Evolutionary conservation across 2,797 vertebrate species (phyloP).

Genomic region (Bovichtus diacanthus): DNA sequence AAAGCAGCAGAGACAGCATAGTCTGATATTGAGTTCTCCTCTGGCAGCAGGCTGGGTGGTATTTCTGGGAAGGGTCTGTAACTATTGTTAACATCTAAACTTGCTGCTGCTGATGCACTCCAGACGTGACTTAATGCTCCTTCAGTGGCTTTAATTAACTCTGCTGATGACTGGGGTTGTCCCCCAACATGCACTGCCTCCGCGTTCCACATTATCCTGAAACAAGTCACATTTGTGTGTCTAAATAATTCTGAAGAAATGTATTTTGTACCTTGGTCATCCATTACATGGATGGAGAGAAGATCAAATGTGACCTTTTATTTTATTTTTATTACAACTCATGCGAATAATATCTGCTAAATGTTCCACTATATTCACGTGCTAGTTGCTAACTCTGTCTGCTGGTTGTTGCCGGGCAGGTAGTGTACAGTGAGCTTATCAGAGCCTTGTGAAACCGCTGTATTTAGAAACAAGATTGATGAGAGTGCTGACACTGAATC

Average conservation of each 20-base stretch:
- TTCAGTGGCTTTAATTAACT: constrained; percentile 57
- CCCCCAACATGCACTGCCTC: constrained; percentile 16
- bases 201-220: constrained; percentile 49
- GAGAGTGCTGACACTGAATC: neutral
- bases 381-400: neutral
- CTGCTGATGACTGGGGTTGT: constrained; percentile 20
- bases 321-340: too few relatives aligned
- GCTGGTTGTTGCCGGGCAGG: neutral
- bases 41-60: constrained; percentile 43
- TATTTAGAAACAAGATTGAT: neutral
- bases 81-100: constrained; percentile 58
- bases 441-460: neutral
- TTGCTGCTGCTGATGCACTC: constrained; percentile 27
- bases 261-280: neutral
- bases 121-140: constrained; percentile 65
- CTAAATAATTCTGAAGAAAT: neutral
- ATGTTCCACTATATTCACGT: neutral
- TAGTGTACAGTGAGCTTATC: neutral
- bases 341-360: neutral
- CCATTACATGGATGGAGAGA: too few relatives aligned
- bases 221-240: constrained; percentile 2
- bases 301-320: neutral
- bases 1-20: constrained; percentile 10
- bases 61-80: constrained; percentile 61
- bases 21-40: constrained; percentile 25